phyloP scores from a whole-genome alignment of 2,888 invertebrate genomes.

The Serrognathus titanus region DNA sequence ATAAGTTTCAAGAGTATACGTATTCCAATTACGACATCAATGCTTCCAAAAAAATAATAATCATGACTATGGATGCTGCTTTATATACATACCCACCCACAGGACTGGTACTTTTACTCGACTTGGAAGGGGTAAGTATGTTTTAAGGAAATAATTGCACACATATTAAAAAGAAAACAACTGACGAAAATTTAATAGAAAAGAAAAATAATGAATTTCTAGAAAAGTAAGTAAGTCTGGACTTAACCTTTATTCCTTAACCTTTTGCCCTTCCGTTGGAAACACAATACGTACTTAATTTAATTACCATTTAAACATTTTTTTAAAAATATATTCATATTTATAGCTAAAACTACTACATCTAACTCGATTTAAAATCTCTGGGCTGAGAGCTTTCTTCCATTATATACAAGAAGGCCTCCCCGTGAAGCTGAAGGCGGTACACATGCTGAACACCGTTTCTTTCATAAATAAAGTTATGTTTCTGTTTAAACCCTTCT shows the following conservation, averaged over 20 bases:
- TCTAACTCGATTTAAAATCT: conserved; percentile 29
- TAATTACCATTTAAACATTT: too few relatives aligned
- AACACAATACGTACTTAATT: too few relatives aligned
- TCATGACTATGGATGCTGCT: conserved; percentile 50
- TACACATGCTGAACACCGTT: conserved; percentile 62
- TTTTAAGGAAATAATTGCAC: too few relatives aligned
- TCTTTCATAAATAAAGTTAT: conserved; percentile 52
- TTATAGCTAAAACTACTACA: conserved; percentile 32
- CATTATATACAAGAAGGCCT: conserved; percentile 66
- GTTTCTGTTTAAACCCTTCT: conserved; percentile 49
- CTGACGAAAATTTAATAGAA: too few relatives aligned
- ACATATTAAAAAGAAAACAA: too few relatives aligned
- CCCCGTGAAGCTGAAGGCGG: conserved; percentile 62
- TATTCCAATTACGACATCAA: conserved; percentile 60
- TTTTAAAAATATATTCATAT: too few relatives aligned
- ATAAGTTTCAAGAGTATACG: conserved; percentile 54
- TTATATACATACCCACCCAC: conserved; percentile 58
- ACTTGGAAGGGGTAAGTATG: conserved; percentile 60
- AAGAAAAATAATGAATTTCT: too few relatives aligned
- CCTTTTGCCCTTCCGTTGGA: too few relatives aligned
- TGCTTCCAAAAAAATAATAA: conserved; percentile 55
- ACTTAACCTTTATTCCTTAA: too few relatives aligned
- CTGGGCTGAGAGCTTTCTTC: conserved; percentile 59
- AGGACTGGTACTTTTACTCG: conserved; percentile 65
- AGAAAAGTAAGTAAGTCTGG: too few relatives aligned